Conservation (phyloP, 2,888 invertebrate genomes). For the Drosophila longiperda region DNA sequence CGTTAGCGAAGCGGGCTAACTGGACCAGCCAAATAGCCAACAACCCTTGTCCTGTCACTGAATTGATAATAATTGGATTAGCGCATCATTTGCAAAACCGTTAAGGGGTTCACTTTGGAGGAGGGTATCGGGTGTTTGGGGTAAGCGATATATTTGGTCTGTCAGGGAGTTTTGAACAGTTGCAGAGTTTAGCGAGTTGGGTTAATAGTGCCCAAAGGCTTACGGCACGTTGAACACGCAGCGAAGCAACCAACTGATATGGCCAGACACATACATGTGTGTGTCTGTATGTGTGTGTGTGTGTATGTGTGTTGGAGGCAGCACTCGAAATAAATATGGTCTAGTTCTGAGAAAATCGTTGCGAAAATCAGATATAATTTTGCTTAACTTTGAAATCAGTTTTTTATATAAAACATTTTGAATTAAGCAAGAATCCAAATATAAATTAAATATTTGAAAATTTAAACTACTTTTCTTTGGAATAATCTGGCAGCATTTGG, state of each 20-base stretch:
- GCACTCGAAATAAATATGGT: background rate
- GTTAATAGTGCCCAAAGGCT: slow-evolving; percentile 74
- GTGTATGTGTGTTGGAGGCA: background rate
- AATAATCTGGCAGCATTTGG: background rate
- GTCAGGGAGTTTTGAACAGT: slow-evolving; percentile 34
- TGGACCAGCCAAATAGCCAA: slow-evolving; percentile 6
- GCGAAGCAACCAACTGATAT: slow-evolving; percentile 59
- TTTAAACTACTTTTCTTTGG: background rate
- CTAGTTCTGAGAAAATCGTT: background rate
- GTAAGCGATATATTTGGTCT: slow-evolving; percentile 15
- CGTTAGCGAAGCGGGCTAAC: slow-evolving; percentile 21
- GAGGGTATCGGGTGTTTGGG: background rate
- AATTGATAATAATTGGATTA: slow-evolving; percentile 84
- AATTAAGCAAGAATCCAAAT: background rate
- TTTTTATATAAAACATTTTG: background rate
- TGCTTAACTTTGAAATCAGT: background rate
- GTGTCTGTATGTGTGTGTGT: slow-evolving; percentile 8
- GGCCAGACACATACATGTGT: background rate
- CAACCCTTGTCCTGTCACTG: slow-evolving; percentile 71
- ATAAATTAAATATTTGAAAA: no score
- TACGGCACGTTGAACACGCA: slow-evolving; percentile 69
- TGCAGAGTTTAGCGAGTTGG: slow-evolving; percentile 34
- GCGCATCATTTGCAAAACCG: slow-evolving; percentile 60
- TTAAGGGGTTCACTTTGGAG: background rate
- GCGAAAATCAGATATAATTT: background rate